Evolutionary conservation across 2,888 invertebrate species (phyloP).

Genomic region (Plemyria rubiginata): DNA sequence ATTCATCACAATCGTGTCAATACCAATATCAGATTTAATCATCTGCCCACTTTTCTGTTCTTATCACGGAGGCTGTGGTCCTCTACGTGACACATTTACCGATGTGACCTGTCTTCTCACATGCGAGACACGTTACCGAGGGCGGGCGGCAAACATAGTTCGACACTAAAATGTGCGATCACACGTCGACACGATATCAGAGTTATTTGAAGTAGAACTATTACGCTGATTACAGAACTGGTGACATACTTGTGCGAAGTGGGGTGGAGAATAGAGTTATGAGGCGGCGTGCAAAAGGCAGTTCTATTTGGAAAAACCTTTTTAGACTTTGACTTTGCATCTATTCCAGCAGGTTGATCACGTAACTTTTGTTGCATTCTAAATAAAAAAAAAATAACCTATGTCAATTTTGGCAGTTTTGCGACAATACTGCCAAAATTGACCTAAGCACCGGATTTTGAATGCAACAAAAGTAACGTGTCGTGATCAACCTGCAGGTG

Average conservation of each 20-base stretch:
- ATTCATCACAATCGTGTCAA: constrained; percentile 20
- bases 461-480: no score
- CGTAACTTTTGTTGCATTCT: no score
- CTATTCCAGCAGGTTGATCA: no score
- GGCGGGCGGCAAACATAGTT: constrained; percentile 29
- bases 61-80: constrained; percentile 53
- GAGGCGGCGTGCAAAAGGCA: neutral
- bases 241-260: neutral
- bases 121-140: constrained; percentile 58
- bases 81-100: constrained; percentile 67
- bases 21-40: constrained; percentile 39
- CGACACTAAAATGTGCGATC: constrained; percentile 23
- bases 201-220: constrained; percentile 30
- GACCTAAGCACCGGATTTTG: no score
- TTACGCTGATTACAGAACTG: constrained; percentile 22
- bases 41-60: constrained; percentile 43
- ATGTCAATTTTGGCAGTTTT: no score
- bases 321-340: no score
- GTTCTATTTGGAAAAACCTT: neutral
- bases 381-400: no score
- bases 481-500: no score
- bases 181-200: constrained; percentile 16
- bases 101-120: constrained; percentile 44
- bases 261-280: neutral
- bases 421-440: no score